These are phyloP conservation scores for Suillia variegata DNA, from an alignment of 2,888 invertebrate genomes.

Conservation along the genomic window DNA sequence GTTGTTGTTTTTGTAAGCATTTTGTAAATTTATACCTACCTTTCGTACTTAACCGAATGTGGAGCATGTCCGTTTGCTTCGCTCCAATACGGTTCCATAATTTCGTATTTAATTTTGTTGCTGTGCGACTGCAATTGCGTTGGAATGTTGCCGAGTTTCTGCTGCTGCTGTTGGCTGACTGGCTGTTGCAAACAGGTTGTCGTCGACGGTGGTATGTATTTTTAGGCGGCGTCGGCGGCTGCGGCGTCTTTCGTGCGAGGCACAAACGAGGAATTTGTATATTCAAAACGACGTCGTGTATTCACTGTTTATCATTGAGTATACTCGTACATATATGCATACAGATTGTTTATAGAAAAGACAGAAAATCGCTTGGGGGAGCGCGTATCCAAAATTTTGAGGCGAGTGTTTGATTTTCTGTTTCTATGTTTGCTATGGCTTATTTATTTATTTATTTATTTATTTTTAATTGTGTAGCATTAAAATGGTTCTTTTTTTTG, in stretches of 20 bases:
- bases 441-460: slow-evolving; percentile 9
- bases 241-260: too few species aligned
- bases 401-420: background rate
- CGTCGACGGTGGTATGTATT: slow-evolving; percentile 7
- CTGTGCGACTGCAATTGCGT: slow-evolving; percentile 45
- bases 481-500: background rate
- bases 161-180: slow-evolving; percentile 25
- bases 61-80: slow-evolving; percentile 61
- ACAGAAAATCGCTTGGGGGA: too few species aligned
- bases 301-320: too few species aligned
- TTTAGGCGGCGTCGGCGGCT: background rate
- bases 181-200: slow-evolving; percentile 48
- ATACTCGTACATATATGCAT: too few species aligned
- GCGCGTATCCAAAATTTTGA: background rate
- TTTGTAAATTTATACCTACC: slow-evolving; percentile 49
- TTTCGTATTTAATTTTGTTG: slow-evolving; percentile 32
- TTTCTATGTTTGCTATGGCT: slow-evolving; percentile 11
- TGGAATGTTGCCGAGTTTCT: slow-evolving; percentile 51
- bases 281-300: too few species aligned
- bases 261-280: too few species aligned
- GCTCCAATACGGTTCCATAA: slow-evolving; percentile 60
- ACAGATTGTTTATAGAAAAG: too few species aligned
- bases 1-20: background rate
- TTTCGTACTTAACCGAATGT: slow-evolving; percentile 62
- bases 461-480: slow-evolving; percentile 2